A percentile compares a stretch with the other conserved stretches of the same genome.
phyloP scores from a whole-genome alignment of 2,797 vertebrate genomes.

The Cossypha niveicapilla region DNA sequence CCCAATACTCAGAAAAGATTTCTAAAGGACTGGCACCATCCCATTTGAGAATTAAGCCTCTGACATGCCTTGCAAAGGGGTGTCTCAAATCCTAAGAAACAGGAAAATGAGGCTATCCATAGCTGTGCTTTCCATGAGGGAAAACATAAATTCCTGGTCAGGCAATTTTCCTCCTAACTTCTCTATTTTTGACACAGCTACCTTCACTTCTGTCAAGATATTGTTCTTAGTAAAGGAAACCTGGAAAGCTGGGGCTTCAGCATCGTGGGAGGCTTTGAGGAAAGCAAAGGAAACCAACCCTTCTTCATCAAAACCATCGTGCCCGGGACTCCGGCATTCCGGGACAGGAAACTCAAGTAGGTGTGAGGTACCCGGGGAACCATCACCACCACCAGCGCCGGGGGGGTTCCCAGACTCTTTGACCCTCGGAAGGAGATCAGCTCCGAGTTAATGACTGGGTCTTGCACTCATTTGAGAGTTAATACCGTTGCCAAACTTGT shows the following conservation, averaged over 20 bases:
- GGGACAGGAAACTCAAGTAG: constrained; percentile 89
- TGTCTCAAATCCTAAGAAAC: neutral
- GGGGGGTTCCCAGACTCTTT: accelerated
- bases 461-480: accelerated
- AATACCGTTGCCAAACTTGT: neutral
- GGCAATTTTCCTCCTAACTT: neutral
- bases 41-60: neutral
- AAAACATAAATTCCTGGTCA: neutral
- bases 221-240: constrained; percentile 86
- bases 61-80: neutral
- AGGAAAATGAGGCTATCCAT: neutral
- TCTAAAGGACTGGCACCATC: neutral
- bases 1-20: neutral
- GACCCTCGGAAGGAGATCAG: neutral
- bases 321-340: constrained; percentile 89
- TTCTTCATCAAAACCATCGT: constrained; percentile 98
- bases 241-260: constrained; percentile 95
- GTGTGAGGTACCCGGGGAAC: constrained; percentile 12
- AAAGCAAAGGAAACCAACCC: constrained; percentile 88
- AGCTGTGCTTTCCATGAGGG: neutral
- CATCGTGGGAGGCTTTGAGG: constrained; percentile 92
- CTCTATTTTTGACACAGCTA: constrained; percentile 65
- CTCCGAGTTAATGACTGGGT: accelerated
- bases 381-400: accelerated
- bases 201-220: constrained; percentile 91